phyloP scores from a whole-genome alignment of 2,797 vertebrate species.

The Sylvia borin region DNA sequence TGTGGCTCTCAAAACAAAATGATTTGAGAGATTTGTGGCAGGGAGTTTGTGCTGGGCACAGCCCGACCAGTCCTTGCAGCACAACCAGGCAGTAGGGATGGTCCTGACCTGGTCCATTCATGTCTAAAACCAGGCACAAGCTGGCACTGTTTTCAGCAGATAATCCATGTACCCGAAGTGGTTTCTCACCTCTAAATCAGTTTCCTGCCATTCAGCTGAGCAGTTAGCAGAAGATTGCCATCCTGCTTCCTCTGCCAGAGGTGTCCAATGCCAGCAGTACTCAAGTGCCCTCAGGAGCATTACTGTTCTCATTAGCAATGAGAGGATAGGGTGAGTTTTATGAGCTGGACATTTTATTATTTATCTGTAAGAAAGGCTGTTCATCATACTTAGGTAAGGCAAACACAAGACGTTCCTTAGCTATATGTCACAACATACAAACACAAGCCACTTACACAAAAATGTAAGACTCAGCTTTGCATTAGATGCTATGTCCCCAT shows the following conservation, averaged over 20 bases:
- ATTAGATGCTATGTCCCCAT: not conserved
- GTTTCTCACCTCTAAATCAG: not conserved
- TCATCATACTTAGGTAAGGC: not conserved
- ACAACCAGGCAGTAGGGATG: not conserved
- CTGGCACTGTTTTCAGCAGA: not conserved
- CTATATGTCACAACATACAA: not conserved
- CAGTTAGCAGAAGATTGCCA: not conserved
- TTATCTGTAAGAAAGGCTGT: not conserved
- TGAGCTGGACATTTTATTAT: not conserved
- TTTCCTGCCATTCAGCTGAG: not conserved
- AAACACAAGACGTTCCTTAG: not conserved
- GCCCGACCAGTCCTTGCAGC: not conserved
- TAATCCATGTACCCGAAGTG: not conserved
- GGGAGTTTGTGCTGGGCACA: not conserved
- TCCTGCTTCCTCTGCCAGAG: not conserved
- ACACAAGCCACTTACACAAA: not conserved
- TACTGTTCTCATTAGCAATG: not conserved
- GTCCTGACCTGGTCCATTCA: not conserved
- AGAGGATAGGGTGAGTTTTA: not conserved
- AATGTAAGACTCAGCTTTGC: not conserved
- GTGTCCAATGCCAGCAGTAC: fast-evolving
- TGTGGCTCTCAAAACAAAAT: not conserved
- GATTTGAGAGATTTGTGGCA: not conserved
- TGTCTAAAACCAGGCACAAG: not conserved
- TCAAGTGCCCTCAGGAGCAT: not conserved